Base-by-base conservation (phyloP, 2,888 invertebrate species). In the Syritta pipiens region DNA sequence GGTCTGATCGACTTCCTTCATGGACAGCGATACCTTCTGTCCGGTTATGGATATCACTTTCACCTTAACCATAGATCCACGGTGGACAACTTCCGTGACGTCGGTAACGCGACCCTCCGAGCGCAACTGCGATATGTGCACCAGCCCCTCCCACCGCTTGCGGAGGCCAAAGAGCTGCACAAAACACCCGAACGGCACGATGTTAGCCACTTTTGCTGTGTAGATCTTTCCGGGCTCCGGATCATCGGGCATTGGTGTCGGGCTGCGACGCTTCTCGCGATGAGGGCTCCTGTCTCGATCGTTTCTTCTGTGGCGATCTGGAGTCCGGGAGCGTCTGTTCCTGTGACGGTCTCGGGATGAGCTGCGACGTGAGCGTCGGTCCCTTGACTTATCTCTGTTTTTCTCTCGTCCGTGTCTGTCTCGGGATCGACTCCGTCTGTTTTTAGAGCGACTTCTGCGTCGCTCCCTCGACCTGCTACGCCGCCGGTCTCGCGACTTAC, bases 181-280 rank as follows among this genome's bases (percentile, higher is more conserved):
- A 88, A 99, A 99, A 87, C 98, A 98, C 1, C 99, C 99, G 89
- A 99, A 99, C n/a, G 96, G 94, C 57, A 98, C 97, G 82, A 98
- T 95, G 84, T 97, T 98, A 0, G 97, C 96, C 0, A 99, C 97
- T 88, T 96, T 95, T 0, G 98, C 99, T 81, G 92, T 92, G 86
- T 98, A 99, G 83, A 99, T 96, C 85, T 94, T 94, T 0, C 95
- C 95, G 2, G 94, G 91, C 82, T 94, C 93, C 0, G 95, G 95
- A 84, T 95, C 94, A 84, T 94, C 93, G 65, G 92, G 92, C 83
- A 94, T 88, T 3, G 84, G 84, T 9, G 87, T 84, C 5, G 85
- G 81, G 7, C 87, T 86, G 0, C 85, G 84, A 82, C 87, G 86
- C 53, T 85, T 86, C 0, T 86, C 87, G 4, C 83, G 82, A 0